Percentiles rank a stretch among this genome's conserved stretches.
These are phyloP conservation scores for Harmothoe impar DNA, from an alignment of 2,888 invertebrate species.

Conservation along the genomic window DNA sequence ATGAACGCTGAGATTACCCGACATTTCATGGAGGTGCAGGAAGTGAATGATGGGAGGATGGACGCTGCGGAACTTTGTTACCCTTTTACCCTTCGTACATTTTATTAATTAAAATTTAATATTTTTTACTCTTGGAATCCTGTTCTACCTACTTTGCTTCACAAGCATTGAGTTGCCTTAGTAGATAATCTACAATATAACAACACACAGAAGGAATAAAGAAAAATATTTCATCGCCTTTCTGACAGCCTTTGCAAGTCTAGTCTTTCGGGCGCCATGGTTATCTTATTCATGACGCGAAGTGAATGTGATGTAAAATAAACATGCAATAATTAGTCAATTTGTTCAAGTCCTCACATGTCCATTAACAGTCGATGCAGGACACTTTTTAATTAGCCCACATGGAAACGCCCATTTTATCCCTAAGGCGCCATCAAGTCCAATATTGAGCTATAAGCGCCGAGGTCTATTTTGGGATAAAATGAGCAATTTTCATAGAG, in stretches of 20 bases:
- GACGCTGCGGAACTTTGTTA: slow-evolving; percentile 26
- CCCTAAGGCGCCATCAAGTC: not conserved
- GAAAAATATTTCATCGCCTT: not conserved
- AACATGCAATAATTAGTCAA: not conserved
- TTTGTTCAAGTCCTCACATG: slow-evolving; percentile 1
- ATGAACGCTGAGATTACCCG: slow-evolving; percentile 1
- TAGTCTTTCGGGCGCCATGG: not conserved
- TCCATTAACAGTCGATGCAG: not conserved
- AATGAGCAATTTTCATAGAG: too few relatives aligned
- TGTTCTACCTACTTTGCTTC: not conserved
- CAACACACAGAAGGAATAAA: not conserved
- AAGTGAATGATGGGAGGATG: not conserved
- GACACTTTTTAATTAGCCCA: not conserved
- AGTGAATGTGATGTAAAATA: not conserved
- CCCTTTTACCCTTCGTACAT: not conserved
- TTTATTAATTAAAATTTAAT: slow-evolving; percentile 13
- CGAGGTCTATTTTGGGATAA: too few relatives aligned
- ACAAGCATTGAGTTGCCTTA: not conserved
- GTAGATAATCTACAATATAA: not conserved
- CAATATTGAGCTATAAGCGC: too few relatives aligned
- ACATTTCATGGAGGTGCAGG: not conserved
- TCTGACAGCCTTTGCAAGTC: not conserved
- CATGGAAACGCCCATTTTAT: not conserved
- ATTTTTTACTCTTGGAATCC: not conserved
- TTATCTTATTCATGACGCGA: not conserved